Evolutionary conservation across 1,140 invertebrate species (phyloP).

Genomic region (Diachasma alloeum): DNA sequence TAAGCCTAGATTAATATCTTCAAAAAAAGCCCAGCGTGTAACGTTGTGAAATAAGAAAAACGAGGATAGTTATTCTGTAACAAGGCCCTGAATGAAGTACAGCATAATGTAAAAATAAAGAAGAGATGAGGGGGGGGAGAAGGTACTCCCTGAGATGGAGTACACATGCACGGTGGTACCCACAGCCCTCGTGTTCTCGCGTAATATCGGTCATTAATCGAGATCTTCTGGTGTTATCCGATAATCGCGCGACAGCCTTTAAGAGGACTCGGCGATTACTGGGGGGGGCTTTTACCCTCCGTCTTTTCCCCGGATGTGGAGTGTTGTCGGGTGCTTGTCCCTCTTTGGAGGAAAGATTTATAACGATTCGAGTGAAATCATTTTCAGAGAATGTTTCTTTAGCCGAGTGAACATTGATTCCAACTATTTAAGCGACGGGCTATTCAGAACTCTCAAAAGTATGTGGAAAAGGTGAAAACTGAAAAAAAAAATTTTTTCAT

Average conservation of each 20-base stretch:
- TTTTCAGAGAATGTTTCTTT: too few relatives aligned
- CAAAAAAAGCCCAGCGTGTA: background rate
- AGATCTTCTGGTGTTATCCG: constrained; percentile 11
- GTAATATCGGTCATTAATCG: constrained; percentile 26
- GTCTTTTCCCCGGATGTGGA: background rate
- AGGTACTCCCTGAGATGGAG: background rate
- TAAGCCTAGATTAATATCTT: constrained; percentile 19
- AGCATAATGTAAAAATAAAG: background rate
- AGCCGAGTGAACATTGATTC: too few relatives aligned
- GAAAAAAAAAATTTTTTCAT: too few relatives aligned
- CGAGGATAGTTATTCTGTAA: constrained; percentile 13
- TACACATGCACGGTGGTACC: background rate
- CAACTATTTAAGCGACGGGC: too few relatives aligned
- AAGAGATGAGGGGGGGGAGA: background rate
- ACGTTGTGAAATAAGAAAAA: background rate
- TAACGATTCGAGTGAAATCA: background rate
- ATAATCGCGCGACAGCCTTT: constrained; percentile 8
- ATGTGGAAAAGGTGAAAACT: too few relatives aligned
- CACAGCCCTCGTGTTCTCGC: constrained; percentile 20
- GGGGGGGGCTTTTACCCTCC: background rate
- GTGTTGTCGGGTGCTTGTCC: background rate
- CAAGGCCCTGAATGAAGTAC: constrained; percentile 3
- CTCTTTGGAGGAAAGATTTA: background rate
- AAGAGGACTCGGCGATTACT: background rate
- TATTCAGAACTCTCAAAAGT: too few relatives aligned